Percentiles rank a stretch among this genome's conserved stretches.
These are phyloP conservation scores for Oxystoma pomonae DNA, from an alignment of 2,888 invertebrate genomes.

Conservation along the genomic window DNA sequence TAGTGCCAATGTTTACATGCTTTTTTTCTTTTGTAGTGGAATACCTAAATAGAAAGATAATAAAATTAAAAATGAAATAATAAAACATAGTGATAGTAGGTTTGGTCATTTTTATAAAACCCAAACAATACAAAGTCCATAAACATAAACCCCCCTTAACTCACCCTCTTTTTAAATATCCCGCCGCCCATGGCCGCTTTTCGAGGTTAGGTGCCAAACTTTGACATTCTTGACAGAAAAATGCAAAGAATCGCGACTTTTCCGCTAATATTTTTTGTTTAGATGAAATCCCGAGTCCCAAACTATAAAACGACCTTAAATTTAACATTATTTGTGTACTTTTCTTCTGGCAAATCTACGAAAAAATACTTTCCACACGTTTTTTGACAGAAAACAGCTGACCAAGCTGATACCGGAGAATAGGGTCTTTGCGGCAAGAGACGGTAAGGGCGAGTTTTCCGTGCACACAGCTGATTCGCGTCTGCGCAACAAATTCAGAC, in stretches of 20 bases:
- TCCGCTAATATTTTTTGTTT: slow-evolving; percentile 21
- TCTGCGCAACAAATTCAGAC: background rate
- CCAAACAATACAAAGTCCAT: background rate
- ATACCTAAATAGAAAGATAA: too few species aligned
- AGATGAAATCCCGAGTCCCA: slow-evolving; percentile 22
- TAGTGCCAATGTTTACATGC: slow-evolving; percentile 79
- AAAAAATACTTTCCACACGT: background rate
- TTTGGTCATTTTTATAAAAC: too few species aligned
- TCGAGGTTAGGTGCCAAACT: slow-evolving; percentile 28
- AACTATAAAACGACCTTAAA: slow-evolving; percentile 13
- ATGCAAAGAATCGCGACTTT: slow-evolving; percentile 11
- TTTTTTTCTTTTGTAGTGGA: slow-evolving; percentile 39
- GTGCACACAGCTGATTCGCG: background rate
- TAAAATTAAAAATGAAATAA: too few species aligned
- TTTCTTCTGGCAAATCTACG: background rate
- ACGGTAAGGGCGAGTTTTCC: too few species aligned
- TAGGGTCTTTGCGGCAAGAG: too few species aligned
- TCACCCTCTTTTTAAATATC: slow-evolving; percentile 20
- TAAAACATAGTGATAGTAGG: too few species aligned
- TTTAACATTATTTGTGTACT: background rate
- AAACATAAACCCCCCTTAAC: slow-evolving; percentile 1
- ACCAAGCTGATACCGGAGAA: too few species aligned
- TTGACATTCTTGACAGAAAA: slow-evolving; percentile 27
- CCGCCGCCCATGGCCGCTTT: slow-evolving; percentile 14
- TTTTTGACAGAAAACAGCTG: background rate